phyloP scores from a whole-genome alignment of 2,888 invertebrate species.

The Caenorhabditis sinica region DNA sequence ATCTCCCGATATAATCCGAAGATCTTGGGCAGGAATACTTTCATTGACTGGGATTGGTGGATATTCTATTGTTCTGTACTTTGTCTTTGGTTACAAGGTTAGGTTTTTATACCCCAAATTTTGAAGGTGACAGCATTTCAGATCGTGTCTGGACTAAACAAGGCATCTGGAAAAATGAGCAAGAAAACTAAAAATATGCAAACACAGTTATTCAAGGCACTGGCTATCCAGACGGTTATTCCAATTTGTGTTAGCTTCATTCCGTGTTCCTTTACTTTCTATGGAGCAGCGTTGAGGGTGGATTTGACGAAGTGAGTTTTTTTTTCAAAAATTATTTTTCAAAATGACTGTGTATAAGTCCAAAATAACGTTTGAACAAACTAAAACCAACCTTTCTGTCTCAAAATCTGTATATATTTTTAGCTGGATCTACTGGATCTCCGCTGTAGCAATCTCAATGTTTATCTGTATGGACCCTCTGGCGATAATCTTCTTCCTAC shows the following conservation, averaged over 20 bases:
- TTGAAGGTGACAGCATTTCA: neutral
- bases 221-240: conserved; percentile 3
- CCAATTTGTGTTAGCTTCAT: conserved; percentile 28
- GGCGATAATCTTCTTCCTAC: conserved; percentile 24
- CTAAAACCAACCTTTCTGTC: no score
- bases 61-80: conserved; percentile 18
- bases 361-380: no score
- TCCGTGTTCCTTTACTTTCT: neutral
- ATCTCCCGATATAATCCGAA: neutral
- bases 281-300: conserved; percentile 1
- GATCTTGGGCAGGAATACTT: conserved; percentile 7
- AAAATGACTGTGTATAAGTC: no score
- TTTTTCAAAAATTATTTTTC: no score
- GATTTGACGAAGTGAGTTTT: neutral
- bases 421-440: conserved; percentile 25
- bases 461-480: conserved; percentile 13
- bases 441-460: conserved; percentile 21
- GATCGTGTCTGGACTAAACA: conserved; percentile 1
- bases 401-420: no score
- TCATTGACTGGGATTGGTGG: neutral
- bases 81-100: conserved; percentile 14
- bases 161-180: neutral
- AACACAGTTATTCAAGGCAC: neutral
- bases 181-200: conserved; percentile 17
- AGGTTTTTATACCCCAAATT: no score